Base-by-base conservation (phyloP, 2,888 invertebrate species). In the Diaperis boleti region DNA sequence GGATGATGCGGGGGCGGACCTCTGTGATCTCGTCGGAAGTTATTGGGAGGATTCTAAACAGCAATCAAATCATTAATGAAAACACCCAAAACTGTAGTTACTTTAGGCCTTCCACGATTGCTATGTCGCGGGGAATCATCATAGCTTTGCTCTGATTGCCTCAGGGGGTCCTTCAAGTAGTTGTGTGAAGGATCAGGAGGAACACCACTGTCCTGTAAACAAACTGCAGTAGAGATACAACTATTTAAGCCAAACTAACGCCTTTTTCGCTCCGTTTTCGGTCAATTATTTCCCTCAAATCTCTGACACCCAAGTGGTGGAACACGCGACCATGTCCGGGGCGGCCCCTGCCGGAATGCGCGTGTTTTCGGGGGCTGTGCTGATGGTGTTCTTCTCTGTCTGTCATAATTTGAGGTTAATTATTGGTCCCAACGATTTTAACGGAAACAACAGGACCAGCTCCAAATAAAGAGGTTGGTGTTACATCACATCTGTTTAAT, bases 251-350 rank as follows among this genome's bases (percentile, higher is more conserved):
- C n/a, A n/a, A n/a, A 49, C 18, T 35, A n/a, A 42, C 17, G 15
- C 42, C 59, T 31, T 10, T 20, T 54, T 52, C 52, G n/a, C 14
- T 22, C 3, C 63, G 63, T 33, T 59, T 63, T 4, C 54, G 44
- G 22, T 63, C 59, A n/a, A 63, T 26, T 6, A 59, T 31, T 47
- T 63, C 63, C 7, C 63, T 47, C 13, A 63, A 59, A 47, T 63
- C 63, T 20, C 47, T 37, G 2, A 63, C 63, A 3, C 63, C 63
- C 8, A 44, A 26, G 22, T 45, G 55, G 5, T 29, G 45, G 18
- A 47, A 54, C 1, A 59, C 6, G 3, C 59, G 63, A 31, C 45
- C 54, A 7, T 57, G 62, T 10, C 42, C 33, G 7, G 45, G 29
- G 5, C 54, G 45, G 5, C 29, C 17, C 41, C 41, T 20, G 11